Base-by-base conservation (phyloP, 1,140 invertebrate genomes). In the Neelides sp. region DNA sequence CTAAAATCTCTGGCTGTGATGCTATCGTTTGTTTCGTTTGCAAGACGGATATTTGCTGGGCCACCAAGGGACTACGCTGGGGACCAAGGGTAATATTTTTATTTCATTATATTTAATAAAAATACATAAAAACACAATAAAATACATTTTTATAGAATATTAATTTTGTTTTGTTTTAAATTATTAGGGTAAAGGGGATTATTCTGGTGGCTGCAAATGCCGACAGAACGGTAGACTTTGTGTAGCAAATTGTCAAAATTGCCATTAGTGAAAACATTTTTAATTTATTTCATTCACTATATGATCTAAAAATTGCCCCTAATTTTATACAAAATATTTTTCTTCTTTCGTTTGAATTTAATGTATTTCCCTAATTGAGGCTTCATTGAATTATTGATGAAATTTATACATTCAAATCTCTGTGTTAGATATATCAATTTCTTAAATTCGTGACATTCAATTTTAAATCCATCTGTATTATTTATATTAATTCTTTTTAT, bases 21-120 rank as follows among this genome's bases (percentile, higher is more conserved):
- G 92, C 88, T 87, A 69, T 95, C 23, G 75, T 80, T 40, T 95
- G 90, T 68, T 82, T 84, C 1, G 85, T 89, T 68, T 95, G 90
- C 66, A 84, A 86, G 67, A 91, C 84, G 12, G 88, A 93, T 69
- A 90, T 94, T 36, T 95, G 90, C 66, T 93, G 90, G 90, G 85
- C 88, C 5, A 93, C 88, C 0, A 78, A 80, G 64, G 83, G 85
- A 24, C 78, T 80, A 1, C 72, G 88, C 56, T 92, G 87, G 88
- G 88, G 87, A 1, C 83, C 85, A 8, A 74, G 66, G 37, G n/a
- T n/a, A n/a, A n/a, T n/a, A n/a, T n/a, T n/a, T n/a, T n/a, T 80
- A 77, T 66, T 69, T 67, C 56, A 52, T 12, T 40, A 34, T 10
- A 23, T n/a, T n/a, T n/a, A n/a, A n/a, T n/a, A n/a, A n/a, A n/a